Conservation (phyloP, 2,888 invertebrate species). For the Hemistola chrysoprasaria region DNA sequence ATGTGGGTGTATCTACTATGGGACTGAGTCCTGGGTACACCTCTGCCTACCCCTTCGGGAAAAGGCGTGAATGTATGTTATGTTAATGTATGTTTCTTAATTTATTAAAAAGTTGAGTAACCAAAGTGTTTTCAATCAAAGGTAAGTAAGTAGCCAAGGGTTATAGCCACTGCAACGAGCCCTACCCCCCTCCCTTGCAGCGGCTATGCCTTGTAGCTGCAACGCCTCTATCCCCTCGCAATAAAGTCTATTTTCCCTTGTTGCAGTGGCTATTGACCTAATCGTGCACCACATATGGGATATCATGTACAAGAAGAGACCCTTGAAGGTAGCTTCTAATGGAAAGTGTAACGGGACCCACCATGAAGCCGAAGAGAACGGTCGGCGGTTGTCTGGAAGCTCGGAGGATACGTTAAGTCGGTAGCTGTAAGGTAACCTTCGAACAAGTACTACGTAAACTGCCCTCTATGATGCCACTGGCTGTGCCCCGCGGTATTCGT, state of each 20-base stretch:
- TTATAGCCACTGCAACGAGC: slow-evolving; percentile 80
- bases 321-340: slow-evolving; percentile 48
- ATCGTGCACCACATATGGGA: slow-evolving; percentile 99
- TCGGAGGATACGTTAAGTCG: slow-evolving; percentile 79
- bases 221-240: slow-evolving; percentile 33
- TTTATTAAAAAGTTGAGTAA: too few relatives aligned
- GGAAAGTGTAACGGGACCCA: slow-evolving; percentile 64
- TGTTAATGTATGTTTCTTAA: too few relatives aligned
- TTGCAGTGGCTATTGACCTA: slow-evolving; percentile 99
- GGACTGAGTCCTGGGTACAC: too few relatives aligned
- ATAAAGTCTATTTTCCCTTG: slow-evolving; percentile 78
- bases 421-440: slow-evolving; percentile 46
- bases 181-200: slow-evolving; percentile 58
- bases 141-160: slow-evolving; percentile 62
- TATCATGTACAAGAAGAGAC: slow-evolving; percentile 86
- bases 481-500: too few relatives aligned
- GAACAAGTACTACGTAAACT: background rate
- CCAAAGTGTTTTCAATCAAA: slow-evolving; percentile 19
- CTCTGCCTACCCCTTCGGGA: too few relatives aligned
- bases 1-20: too few relatives aligned
- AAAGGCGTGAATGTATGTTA: too few relatives aligned
- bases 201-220: slow-evolving; percentile 82
- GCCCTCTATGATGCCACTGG: too few relatives aligned
- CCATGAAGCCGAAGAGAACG: slow-evolving; percentile 58
- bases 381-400: slow-evolving; percentile 67